phyloP scores from a whole-genome alignment of 2,113 vertebrate species.

The Vulpes ferrilata region DNA sequence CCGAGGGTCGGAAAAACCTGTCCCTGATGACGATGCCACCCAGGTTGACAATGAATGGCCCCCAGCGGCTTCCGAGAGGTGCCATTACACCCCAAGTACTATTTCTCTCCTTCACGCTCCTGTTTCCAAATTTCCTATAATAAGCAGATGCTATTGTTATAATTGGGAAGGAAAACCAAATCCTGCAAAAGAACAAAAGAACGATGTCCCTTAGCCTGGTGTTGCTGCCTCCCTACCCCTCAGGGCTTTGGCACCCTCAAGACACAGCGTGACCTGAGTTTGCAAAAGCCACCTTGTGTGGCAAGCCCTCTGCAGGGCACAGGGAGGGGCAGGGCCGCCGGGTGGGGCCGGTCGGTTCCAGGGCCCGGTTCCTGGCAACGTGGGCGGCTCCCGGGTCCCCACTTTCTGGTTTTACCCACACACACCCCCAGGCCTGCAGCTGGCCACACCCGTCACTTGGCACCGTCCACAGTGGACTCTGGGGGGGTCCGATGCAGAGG shows the following conservation, averaged over 20 bases:
- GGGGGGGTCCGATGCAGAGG: background rate
- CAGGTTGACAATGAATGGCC: background rate
- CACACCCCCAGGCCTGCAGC: accelerated
- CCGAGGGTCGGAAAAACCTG: background rate
- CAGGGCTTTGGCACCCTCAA: background rate
- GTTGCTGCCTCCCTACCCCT: background rate
- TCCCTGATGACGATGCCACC: background rate
- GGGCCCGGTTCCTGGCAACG: background rate
- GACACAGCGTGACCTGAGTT: background rate
- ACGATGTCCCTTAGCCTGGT: background rate
- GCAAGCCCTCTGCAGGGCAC: background rate
- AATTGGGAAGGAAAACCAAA: background rate
- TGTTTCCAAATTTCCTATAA: background rate
- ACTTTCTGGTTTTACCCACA: background rate
- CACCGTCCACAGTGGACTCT: background rate
- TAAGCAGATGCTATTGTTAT: background rate
- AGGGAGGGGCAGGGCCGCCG: accelerated
- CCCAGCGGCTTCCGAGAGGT: background rate
- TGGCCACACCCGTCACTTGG: background rate
- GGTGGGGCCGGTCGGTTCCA: too few relatives aligned
- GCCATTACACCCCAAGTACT: background rate
- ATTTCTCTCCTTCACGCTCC: background rate
- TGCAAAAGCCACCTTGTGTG: background rate
- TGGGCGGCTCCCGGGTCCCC: accelerated
- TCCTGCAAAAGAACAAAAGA: background rate